phyloP scores from a whole-genome alignment of 2,888 invertebrate genomes.

The Meiosimyza decipiens region DNA sequence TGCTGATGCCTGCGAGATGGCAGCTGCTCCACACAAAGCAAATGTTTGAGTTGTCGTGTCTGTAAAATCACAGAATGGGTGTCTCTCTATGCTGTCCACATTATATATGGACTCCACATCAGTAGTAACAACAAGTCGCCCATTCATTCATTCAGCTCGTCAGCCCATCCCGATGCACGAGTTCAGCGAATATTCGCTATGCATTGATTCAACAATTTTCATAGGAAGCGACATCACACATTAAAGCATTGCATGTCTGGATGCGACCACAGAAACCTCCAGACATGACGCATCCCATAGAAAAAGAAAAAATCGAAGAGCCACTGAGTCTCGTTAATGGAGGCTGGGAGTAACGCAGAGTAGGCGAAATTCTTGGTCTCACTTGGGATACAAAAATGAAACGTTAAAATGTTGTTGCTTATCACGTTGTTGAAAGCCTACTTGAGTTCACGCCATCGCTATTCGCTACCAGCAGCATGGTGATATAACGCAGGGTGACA shows the following conservation, averaged over 20 bases:
- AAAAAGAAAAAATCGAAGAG: not conserved
- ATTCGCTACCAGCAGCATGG: no score
- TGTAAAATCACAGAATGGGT: constrained; percentile 14
- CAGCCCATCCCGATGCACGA: not conserved
- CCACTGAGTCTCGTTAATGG: not conserved
- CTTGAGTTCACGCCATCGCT: not conserved
- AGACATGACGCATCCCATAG: constrained; percentile 26
- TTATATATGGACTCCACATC: constrained; percentile 24
- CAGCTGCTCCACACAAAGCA: not conserved
- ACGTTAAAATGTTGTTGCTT: not conserved
- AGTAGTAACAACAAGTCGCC: constrained; percentile 8
- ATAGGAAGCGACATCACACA: no score
- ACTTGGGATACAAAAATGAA: constrained; percentile 2
- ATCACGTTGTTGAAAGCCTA: constrained; percentile 1
- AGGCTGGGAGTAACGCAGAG: not conserved
- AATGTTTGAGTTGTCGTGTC: constrained; percentile 30
- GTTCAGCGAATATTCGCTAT: constrained; percentile 1
- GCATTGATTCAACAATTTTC: not conserved
- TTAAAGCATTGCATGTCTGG: constrained; percentile 1
- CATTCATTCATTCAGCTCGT: constrained; percentile 14
- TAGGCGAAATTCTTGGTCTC: constrained; percentile 14
- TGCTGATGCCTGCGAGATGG: constrained; percentile 1
- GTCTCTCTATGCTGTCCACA: constrained; percentile 4
- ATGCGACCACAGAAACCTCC: constrained; percentile 31
- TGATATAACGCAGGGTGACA: no score